Evolutionary conservation across 1,140 invertebrate genomes (phyloP), one percentile per base, ranked within the genome.

Genomic region (Dendroctonus ponderosae): DNA sequence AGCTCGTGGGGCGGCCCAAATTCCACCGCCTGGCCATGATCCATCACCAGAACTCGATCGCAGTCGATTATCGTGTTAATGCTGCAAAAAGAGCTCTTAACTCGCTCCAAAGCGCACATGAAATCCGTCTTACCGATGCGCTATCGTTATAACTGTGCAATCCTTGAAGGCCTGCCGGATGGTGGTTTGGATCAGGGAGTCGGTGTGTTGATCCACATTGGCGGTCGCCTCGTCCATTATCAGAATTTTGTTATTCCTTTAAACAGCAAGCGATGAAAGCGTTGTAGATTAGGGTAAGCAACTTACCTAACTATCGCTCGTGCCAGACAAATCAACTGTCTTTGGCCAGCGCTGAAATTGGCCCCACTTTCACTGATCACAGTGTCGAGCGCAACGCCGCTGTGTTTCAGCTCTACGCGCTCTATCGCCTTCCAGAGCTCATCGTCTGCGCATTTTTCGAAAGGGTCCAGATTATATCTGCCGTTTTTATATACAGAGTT

Each of bases 391-490:
- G 65, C 46, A 26, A 60, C 46, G 7, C 76, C 64, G 3, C 66
- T 39, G 15, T 68, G 37, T 58, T 75, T 76, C 12, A 78, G 58
- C 44, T 76, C 70, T 7, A 85, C 72, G 41, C 73, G 67, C 61
- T 85, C 86, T 6, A 93, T 76, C 11, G 84, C 89, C 67, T 80
- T 79, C 90, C 91, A 93, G 64, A 56, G 78, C 15, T 81, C 75
- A 3, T 82, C 74, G 72, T 93, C 91, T 0, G 80, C 76, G 72
- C 86, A 87, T 62, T 85, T 83, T 38, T 85, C 82, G 73, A 93
- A 93, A 1, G 93, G 93, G 80, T 96, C 93, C 44, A 96, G 79
- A 79, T 96, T 96, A 69, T 89, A 89, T n/a, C 93, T 81, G 12
- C 26, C 1, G 26, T 1, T 26, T 26, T 26, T 26, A 26, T 26